Evolutionary conservation across 1,140 invertebrate species (phyloP).

Genomic region (Eumeta japonica): DNA sequence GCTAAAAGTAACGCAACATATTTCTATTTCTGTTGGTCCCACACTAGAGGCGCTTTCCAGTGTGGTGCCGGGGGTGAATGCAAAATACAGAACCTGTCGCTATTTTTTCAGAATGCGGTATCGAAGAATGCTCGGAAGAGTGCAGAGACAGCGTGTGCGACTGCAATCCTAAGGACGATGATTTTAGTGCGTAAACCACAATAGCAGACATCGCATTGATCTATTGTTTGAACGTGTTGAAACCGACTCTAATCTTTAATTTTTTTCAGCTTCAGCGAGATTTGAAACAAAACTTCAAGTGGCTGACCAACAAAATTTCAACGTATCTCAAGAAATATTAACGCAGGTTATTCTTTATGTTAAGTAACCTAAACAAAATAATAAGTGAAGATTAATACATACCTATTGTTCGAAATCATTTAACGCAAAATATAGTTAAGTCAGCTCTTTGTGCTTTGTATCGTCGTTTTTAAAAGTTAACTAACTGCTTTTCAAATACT

Average conservation of each 20-base stretch:
- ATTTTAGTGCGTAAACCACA: slow-evolving; percentile 30
- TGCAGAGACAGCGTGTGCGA: slow-evolving; percentile 35
- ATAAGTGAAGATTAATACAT: no score
- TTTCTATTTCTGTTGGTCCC: no score
- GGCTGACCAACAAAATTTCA: slow-evolving; percentile 29
- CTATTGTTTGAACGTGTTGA: background rate
- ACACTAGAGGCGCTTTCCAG: no score
- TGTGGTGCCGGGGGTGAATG: no score
- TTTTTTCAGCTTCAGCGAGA: slow-evolving; percentile 30
- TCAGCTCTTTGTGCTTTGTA: no score
- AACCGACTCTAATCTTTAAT: background rate
- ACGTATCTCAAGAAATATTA: slow-evolving; percentile 40
- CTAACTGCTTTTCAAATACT: no score
- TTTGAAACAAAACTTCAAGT: slow-evolving; percentile 45
- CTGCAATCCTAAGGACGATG: slow-evolving; percentile 37
- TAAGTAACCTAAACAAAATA: no score
- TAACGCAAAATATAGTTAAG: no score
- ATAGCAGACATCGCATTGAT: slow-evolving; percentile 1
- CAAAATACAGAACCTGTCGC: no score
- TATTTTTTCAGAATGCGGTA: slow-evolving; percentile 36
- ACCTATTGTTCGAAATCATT: no score
- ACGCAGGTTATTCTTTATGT: slow-evolving; percentile 26
- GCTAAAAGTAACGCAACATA: no score
- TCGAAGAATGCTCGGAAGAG: slow-evolving; percentile 41
- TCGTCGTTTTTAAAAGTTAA: no score